Conservation (phyloP, 2,797 vertebrate species). For the Enteromius trimaculatus region DNA sequence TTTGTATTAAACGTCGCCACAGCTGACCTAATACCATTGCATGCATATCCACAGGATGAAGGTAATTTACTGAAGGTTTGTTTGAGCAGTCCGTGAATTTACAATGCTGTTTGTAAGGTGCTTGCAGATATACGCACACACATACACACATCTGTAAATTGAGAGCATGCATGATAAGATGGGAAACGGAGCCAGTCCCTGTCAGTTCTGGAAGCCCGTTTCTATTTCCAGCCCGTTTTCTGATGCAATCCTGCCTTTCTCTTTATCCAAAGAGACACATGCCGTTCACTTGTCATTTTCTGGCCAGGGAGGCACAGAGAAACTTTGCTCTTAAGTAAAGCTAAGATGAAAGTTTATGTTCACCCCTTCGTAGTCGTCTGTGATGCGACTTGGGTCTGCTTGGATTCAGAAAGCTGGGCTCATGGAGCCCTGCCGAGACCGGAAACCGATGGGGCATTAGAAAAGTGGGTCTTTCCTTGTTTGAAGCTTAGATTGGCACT, state of each 20-base stretch:
- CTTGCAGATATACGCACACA: conserved; percentile 30
- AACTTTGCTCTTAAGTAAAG: conserved; percentile 28
- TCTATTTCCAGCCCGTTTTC: neutral
- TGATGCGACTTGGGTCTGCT: neutral
- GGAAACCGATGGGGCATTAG: neutral
- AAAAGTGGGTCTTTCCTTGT: conserved; percentile 43
- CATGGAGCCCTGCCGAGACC: neutral
- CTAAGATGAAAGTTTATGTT: conserved; percentile 24
- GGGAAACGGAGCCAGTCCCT: conserved; percentile 57
- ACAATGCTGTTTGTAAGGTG: conserved; percentile 64
- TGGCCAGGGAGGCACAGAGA: neutral
- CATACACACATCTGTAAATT: conserved; percentile 15
- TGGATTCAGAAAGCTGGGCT: conserved; percentile 4
- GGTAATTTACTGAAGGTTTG: conserved; percentile 64
- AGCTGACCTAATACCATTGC: conserved; percentile 62
- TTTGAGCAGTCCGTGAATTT: conserved; percentile 71
- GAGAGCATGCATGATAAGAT: conserved; percentile 32
- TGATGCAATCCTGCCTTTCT: conserved; percentile 7
- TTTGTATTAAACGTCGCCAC: conserved; percentile 2
- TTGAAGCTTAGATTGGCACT: conserved; percentile 39
- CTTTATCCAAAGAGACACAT: conserved; percentile 16
- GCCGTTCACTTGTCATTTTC: conserved; percentile 13
- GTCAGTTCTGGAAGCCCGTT: conserved; percentile 23
- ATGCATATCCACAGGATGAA: conserved; percentile 69
- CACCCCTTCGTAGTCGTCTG: neutral